Base-by-base conservation (phyloP, 2,113 vertebrate genomes). In the Eudyptes chrysolophus region DNA sequence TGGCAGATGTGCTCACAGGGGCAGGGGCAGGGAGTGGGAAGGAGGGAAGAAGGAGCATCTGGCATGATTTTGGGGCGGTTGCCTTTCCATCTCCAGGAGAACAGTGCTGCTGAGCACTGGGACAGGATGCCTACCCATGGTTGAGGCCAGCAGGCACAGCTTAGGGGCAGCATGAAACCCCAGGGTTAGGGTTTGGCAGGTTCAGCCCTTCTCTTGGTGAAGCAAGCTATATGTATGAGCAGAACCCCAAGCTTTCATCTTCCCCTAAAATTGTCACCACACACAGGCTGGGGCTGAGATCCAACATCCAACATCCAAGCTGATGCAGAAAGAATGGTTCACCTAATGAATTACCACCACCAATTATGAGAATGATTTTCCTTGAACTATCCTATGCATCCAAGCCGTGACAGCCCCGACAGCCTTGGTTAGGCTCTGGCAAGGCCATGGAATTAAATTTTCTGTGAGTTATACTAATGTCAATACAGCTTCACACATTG, bases 11-110 rank as follows among this genome's bases (percentile, higher is more conserved):
- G 6, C 29, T 79, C 60, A 38, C 13, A 58, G 46, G 16, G 13
- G 16, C 16, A 57, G 42, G 16, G 34, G 2, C 2, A 16, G 11
- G 57, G 44, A 72, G 11, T 10, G 2, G 34, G 36, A 84, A 13
- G 17, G 29, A 78, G 29, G 8, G 36, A 49, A 12, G 29, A 20
- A 42, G 18, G 17, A 58, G 10, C 16, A 60, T 32, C 29, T 77
- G 54, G 11, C 18, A 36, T n/a, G 66, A 57, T 32, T 5, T 84
- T 1, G 5, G n/a, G 24, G 13, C 6, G 0, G 0, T 42, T 81
- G 46, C 19, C 30, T 75, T 87, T 90, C 85, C 34, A 3, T 58
- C 14, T 75, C 3, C 30, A 54, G 48, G 34, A 75, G 16, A 30
- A 58, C 10, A 71, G 24, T 1, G 0, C 30, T 62, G 13, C 46